These are phyloP conservation scores for Anoura caudifer DNA, from an alignment of 2,113 vertebrate genomes.

Conservation along the genomic window DNA sequence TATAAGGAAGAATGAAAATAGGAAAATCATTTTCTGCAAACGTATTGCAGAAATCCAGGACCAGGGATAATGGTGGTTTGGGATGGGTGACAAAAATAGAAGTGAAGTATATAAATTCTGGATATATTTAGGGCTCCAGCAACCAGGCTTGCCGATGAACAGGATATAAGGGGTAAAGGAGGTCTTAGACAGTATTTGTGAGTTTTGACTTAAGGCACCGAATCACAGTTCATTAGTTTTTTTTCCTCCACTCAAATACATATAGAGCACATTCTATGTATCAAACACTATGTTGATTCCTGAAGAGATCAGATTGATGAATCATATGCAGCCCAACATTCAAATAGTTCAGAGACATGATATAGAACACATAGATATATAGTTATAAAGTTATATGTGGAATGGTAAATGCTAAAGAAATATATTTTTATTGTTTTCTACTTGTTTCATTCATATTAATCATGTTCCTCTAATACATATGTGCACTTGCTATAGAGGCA, in stretches of 20 bases:
- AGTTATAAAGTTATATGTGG: not conserved
- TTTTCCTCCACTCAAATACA: not conserved
- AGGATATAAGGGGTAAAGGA: not conserved
- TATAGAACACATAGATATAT: not conserved
- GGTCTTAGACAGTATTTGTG: not conserved
- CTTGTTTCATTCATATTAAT: slow-evolving; percentile 12
- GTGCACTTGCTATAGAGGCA: not conserved
- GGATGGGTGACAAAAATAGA: not conserved
- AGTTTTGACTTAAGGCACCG: not conserved
- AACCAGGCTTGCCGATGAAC: not conserved
- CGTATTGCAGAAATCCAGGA: not conserved
- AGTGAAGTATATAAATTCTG: not conserved
- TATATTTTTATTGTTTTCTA: not conserved
- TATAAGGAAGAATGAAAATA: not conserved
- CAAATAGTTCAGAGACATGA: not conserved
- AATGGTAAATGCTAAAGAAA: not conserved
- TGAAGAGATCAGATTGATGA: not conserved
- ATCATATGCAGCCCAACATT: not conserved
- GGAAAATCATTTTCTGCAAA: not conserved
- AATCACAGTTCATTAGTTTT: not conserved
- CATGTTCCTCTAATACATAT: not conserved
- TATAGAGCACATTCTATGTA: not conserved
- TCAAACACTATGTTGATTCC: not conserved
- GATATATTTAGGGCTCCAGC: not conserved
- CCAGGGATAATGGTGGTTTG: not conserved